A percentile compares a stretch with the other conserved stretches of the same genome.
Evolutionary conservation across 2,888 invertebrate genomes (phyloP).

Genomic region (Allolobophora icterica): DNA sequence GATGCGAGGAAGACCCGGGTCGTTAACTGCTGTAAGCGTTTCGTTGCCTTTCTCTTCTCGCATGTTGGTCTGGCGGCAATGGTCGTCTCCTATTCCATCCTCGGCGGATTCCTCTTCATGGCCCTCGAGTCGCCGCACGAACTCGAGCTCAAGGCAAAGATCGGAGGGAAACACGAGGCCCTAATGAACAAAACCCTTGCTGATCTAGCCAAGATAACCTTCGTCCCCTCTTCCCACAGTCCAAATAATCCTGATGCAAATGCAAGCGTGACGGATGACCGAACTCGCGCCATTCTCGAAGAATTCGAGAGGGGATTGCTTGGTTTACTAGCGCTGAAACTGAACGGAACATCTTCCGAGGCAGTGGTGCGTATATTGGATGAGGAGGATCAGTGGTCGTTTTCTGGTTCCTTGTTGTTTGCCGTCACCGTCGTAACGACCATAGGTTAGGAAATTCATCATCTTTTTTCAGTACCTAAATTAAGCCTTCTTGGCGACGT

Average conservation of each 20-base stretch:
- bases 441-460: slow-evolving; percentile 71
- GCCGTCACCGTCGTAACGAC: slow-evolving; percentile 86
- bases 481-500: too few species aligned
- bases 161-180: not conserved
- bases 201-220: not conserved
- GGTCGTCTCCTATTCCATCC: slow-evolving; percentile 87
- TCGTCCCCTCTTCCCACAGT: not conserved
- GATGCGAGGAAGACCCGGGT: slow-evolving; percentile 49
- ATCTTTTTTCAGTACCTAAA: not conserved
- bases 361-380: slow-evolving; percentile 48
- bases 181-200: not conserved
- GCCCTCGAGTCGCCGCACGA: slow-evolving; percentile 41
- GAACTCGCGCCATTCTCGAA: not conserved
- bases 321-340: not conserved
- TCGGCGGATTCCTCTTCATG: slow-evolving; percentile 88
- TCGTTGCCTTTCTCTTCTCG: slow-evolving; percentile 93
- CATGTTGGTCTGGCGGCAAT: slow-evolving; percentile 82
- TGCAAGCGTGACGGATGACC: not conserved
- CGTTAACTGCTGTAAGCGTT: slow-evolving; percentile 68
- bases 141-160: not conserved
- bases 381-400: slow-evolving; percentile 77
- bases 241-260: not conserved
- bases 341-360: not conserved
- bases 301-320: not conserved
- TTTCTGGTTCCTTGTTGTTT: slow-evolving; percentile 81